phyloP scores from a whole-genome alignment of 2,797 vertebrate species.

The Artibeus jamaicensis region DNA sequence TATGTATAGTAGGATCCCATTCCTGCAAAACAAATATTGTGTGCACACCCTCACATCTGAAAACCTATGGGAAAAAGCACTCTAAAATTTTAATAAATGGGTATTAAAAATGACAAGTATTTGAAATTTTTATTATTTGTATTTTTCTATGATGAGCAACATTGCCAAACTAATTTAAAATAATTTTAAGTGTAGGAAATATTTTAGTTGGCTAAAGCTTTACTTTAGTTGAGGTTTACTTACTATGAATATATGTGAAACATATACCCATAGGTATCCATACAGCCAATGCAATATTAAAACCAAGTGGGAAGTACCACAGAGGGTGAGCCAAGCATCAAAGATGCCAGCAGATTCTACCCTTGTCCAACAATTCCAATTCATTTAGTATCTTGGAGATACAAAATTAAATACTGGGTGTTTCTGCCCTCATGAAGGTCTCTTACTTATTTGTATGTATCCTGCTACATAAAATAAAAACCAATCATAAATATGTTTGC shows the following conservation, averaged over 20 bases:
- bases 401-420: neutral
- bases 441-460: neutral
- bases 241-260: neutral
- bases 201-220: neutral
- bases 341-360: neutral
- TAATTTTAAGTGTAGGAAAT: neutral
- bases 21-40: neutral
- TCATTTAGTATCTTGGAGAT: neutral
- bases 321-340: neutral
- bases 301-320: neutral
- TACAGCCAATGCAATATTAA: rapidly evolving
- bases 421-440: neutral
- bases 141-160: neutral
- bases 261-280: neutral
- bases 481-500: neutral
- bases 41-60: neutral
- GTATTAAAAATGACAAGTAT: neutral
- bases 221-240: neutral
- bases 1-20: neutral
- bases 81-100: neutral
- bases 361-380: neutral
- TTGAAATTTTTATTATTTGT: neutral
- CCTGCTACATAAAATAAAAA: neutral
- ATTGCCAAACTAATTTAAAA: neutral
- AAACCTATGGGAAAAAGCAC: neutral